A percentile compares a stretch with the other conserved stretches of the same genome.
Evolutionary conservation across 2,888 invertebrate species (phyloP).

Genomic region (Dicycla oo): DNA sequence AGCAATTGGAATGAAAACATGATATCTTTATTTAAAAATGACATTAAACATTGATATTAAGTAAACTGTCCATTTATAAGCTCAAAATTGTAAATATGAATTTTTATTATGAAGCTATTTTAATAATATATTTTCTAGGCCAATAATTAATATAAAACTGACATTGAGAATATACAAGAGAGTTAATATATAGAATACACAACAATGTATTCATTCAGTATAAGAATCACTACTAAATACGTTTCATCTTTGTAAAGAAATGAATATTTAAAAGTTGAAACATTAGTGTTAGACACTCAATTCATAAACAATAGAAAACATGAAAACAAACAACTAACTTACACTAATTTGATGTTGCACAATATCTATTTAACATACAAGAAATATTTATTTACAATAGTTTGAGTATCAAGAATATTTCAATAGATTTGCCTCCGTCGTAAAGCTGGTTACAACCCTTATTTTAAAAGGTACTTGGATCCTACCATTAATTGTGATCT

Average conservation of each 20-base stretch:
- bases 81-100: constrained; percentile 43
- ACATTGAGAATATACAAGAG: constrained; percentile 24
- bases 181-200: constrained; percentile 30
- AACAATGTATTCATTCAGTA: constrained; percentile 28
- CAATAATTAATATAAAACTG: constrained; percentile 24
- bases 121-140: constrained; percentile 32
- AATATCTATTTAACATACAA: constrained; percentile 71
- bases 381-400: constrained; percentile 86
- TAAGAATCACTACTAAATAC: constrained; percentile 29
- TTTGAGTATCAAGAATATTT: constrained; percentile 87
- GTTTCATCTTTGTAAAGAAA: constrained; percentile 21
- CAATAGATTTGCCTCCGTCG: constrained; percentile 70
- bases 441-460: constrained; percentile 77
- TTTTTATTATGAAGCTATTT: constrained; percentile 13
- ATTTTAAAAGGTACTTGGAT: constrained; percentile 68
- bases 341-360: constrained; percentile 67
- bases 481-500: constrained; percentile 57
- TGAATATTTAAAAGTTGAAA: constrained; percentile 3
- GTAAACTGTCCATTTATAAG: constrained; percentile 42
- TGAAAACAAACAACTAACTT: constrained; percentile 53
- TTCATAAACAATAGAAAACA: constrained; percentile 64
- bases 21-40: constrained; percentile 21
- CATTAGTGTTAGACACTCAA: constrained; percentile 27
- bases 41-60: constrained; percentile 33
- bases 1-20: constrained; percentile 37